Evolutionary conservation across 2,888 invertebrate genomes (phyloP), one percentile per base, ranked within the genome.

Genomic region (Drosophila anomalipes): DNA sequence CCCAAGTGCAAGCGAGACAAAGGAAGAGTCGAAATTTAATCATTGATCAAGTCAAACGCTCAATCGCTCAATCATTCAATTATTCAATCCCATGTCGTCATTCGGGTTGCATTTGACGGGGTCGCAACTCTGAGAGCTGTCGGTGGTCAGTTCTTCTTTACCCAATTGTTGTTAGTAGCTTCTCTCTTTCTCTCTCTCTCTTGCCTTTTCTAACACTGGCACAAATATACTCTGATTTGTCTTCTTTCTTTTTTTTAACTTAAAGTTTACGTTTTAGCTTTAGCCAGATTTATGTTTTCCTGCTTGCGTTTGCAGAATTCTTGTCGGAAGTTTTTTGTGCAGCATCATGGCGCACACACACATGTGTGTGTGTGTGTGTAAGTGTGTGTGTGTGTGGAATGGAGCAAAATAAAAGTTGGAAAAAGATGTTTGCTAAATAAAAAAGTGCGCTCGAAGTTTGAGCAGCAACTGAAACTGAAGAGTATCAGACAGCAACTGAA

Each of bases 241-340:
- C 32, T 47, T 35, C 37, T 65, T 41, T 35, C 37, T 61, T 63
- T 74, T 61, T 65, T 82, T 77, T 82, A 66, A 81, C 81, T 77
- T 77, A 88, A 87, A 90, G 89, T 87, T 87, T 87, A 86, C 86
- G 89, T 86, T 87, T 90, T 89, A 89, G 87, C 87, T 87, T 87
- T 89, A 89, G 87, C 89, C 89, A 87, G 87, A 87, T 87, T 87
- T 90, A 87, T 90, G 87, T 87, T 87, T 87, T 87, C 90, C 87
- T 87, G 87, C 90, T 89, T 87, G 87, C 87, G 90, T 89, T 90
- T 89, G 87, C 87, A 86, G 89, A 86, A 87, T 90, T 90, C 86
- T 86, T 87, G 90, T 89, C 89, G 86, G 90, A 87, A 90, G 90
- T 87, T 87, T 86, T 86, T 87, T 87, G 86, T 90, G 89, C 86